Base-by-base conservation (phyloP, 1,140 invertebrate genomes). In the Caligus rogercresseyi region DNA sequence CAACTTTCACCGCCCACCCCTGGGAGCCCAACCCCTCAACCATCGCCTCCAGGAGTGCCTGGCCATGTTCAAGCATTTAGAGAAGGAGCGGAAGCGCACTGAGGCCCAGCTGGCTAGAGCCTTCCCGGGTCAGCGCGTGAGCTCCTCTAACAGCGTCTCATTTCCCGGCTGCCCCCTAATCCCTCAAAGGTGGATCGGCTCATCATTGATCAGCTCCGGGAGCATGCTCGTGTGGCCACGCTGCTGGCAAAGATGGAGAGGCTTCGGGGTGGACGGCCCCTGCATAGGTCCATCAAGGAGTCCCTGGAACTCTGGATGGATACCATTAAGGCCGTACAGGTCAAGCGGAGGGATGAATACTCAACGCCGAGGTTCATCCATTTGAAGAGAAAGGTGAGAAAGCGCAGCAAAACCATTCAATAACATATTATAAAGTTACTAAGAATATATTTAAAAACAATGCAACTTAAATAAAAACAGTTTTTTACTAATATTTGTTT, bases 1-100 rank as follows among this genome's bases (percentile, higher is more conserved):
- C n/a, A n/a, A n/a, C n/a, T n/a, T n/a, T n/a, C n/a, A n/a, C n/a
- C n/a, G n/a, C n/a, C n/a, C n/a, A n/a, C n/a, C n/a, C n/a, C n/a
- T n/a, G n/a, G n/a, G n/a, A n/a, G 57, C 11, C 2, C 18, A n/a
- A 43, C 21, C 57, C n/a, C 72, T 86, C 1, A 83, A 86, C 71
- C 72, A 78, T 31, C 77, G 81, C 18, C 72, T 89, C 3, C 86
- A 89, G 69, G 81, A 85, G 60, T 87, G 84, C 66, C 86, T 85
- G 69, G 85, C 86, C 60, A 85, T 89, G 68, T 89, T 87, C 72
- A 81, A 84, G 64, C 81, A 83, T 66, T 70, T 89, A 25, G 87
- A 89, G 69, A 83, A 85, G 61, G 86, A 89, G 71, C 74, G 87
- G 2, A 89, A 89, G 70, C 85, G 86, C 68, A 88, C 85, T 2